A percentile compares a stretch with the other conserved stretches of the same genome.
phyloP scores from a whole-genome alignment of 1,140 invertebrate species.

The Dermatophagoides farinae region DNA sequence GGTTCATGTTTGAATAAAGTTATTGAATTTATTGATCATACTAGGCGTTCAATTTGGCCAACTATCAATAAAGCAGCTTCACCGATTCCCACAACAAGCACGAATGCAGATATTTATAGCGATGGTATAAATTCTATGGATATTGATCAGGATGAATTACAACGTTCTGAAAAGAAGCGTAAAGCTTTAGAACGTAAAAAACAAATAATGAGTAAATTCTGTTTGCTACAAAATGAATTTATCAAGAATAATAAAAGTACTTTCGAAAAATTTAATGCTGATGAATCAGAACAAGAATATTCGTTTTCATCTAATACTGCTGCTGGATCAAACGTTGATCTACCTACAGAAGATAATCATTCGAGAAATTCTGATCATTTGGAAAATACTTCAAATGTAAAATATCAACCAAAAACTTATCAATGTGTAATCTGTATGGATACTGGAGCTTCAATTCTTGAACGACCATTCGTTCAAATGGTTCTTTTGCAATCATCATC shows the following conservation, averaged over 20 bases:
- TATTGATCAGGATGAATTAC: slow-evolving; percentile 1
- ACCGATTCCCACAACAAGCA: not conserved
- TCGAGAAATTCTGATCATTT: slow-evolving; percentile 14
- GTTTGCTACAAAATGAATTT: slow-evolving; percentile 69
- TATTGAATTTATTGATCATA: not conserved
- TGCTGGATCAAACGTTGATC: not conserved
- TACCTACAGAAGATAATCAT: not conserved
- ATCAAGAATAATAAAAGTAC: slow-evolving; percentile 48
- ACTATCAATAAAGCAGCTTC: not conserved
- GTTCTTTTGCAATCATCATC: slow-evolving; percentile 65
- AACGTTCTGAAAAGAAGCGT: slow-evolving; percentile 50
- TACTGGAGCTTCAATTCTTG: slow-evolving; percentile 55
- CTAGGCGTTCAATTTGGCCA: not conserved
- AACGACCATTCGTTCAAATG: slow-evolving; percentile 71
- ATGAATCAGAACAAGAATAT: not conserved
- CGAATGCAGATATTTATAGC: not conserved
- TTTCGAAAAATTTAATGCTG: slow-evolving; percentile 21
- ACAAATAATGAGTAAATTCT: slow-evolving; percentile 79
- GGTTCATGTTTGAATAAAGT: not conserved
- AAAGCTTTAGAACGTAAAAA: slow-evolving; percentile 69
- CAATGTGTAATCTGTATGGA: slow-evolving; percentile 91
- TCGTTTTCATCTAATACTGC: not conserved
- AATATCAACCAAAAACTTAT: slow-evolving; percentile 34
- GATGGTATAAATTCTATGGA: not conserved
- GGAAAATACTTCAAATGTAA: slow-evolving; percentile 33